phyloP scores from a whole-genome alignment of 2,888 invertebrate genomes.

The Pseudolycoriella hygida region DNA sequence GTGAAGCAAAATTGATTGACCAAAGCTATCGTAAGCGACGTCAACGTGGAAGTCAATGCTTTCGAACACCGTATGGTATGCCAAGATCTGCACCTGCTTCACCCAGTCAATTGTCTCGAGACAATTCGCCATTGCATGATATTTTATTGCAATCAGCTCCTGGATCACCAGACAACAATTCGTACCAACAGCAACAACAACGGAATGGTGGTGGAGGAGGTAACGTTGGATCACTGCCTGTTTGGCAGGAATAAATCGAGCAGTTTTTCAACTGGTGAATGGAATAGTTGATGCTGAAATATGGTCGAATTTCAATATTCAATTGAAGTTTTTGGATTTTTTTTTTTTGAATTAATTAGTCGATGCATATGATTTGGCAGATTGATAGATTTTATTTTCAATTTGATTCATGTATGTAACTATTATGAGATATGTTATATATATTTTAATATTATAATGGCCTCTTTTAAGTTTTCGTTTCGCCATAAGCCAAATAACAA shows the following conservation, averaged over 20 bases:
- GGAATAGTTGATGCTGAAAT: too few species aligned
- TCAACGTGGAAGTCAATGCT: constrained; percentile 84
- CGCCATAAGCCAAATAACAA: too few species aligned
- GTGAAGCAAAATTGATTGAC: constrained; percentile 88
- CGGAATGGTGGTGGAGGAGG: neutral
- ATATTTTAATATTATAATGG: neutral
- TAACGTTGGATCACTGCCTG: too few species aligned
- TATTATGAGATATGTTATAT: constrained; percentile 1
- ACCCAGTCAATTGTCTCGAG: constrained; percentile 84
- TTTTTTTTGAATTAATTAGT: neutral
- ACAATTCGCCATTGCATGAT: constrained; percentile 80
- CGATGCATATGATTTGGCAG: constrained; percentile 1
- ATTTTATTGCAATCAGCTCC: constrained; percentile 39
- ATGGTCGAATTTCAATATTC: too few species aligned
- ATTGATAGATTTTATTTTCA: neutral
- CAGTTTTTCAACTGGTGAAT: too few species aligned
- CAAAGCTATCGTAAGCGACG: constrained; percentile 86
- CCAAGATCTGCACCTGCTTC: constrained; percentile 87
- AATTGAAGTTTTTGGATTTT: neutral
- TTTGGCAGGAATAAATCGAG: too few species aligned
- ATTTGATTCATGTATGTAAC: neutral
- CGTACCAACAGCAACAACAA: neutral
- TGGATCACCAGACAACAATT: constrained; percentile 40
- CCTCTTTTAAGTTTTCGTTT: too few species aligned
- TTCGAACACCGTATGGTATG: constrained; percentile 67